Conservation (phyloP, 2,113 vertebrate genomes). For the Pogona vitticeps region DNA sequence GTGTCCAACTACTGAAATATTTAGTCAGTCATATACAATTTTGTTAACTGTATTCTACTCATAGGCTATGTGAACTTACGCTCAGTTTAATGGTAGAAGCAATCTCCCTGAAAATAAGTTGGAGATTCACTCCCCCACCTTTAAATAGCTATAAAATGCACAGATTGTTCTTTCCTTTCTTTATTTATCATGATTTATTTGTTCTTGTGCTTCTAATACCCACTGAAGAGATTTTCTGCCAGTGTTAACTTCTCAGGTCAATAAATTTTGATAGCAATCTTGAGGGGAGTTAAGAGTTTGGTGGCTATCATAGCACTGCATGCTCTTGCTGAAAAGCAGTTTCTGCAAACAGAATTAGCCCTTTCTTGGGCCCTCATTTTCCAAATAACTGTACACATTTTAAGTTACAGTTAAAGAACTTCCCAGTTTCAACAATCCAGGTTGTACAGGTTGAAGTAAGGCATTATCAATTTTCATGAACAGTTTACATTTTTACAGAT, state of each 20-base stretch:
- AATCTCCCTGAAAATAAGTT: conserved; percentile 43
- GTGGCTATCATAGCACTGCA: conserved; percentile 36
- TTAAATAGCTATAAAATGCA: conserved; percentile 51
- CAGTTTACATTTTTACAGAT: conserved; percentile 13
- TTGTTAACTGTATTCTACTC: conserved; percentile 13
- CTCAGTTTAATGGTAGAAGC: conserved; percentile 35
- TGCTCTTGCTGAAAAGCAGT: conserved; percentile 36
- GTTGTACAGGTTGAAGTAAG: background rate
- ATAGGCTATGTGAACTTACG: conserved; percentile 27
- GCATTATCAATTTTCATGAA: conserved; percentile 20
- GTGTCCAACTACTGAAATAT: background rate
- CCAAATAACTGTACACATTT: conserved; percentile 21
- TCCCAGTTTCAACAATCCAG: conserved; percentile 1
- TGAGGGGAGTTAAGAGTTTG: conserved; percentile 45
- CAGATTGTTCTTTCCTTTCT: conserved; percentile 53
- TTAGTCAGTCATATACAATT: background rate
- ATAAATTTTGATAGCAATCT: conserved; percentile 59
- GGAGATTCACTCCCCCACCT: conserved; percentile 7
- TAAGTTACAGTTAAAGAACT: conserved; percentile 41
- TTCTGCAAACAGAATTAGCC: conserved; percentile 51
- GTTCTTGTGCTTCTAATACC: conserved; percentile 52
- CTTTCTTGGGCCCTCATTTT: background rate
- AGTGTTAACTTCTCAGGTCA: conserved; percentile 60
- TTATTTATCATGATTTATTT: conserved; percentile 65
- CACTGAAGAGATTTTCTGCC: conserved; percentile 55